phyloP scores from a whole-genome alignment of 2,888 invertebrate species.

The Leptopilina syphax region DNA sequence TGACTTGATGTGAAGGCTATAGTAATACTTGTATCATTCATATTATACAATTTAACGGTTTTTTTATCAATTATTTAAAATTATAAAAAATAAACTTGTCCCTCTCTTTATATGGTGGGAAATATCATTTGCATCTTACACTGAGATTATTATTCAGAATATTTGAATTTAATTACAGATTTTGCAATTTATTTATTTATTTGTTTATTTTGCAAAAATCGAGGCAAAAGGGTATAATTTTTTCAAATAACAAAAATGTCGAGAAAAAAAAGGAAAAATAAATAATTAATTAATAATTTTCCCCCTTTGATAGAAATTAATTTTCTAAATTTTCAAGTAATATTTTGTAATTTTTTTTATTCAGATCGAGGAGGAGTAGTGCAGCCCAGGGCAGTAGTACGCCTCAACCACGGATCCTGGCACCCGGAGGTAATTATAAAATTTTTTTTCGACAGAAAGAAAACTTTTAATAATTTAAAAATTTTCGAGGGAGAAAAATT shows the following conservation, averaged over 20 bases:
- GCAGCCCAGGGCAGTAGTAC: constrained; percentile 85
- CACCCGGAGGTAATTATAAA: constrained; percentile 83
- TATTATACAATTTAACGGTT: background rate
- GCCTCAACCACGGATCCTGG: constrained; percentile 85
- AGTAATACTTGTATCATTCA: background rate
- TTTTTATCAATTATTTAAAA: background rate
- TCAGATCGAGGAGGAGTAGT: constrained; percentile 88
- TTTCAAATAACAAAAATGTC: too few relatives aligned
- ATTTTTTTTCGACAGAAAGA: too few relatives aligned
- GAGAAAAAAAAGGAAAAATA: too few relatives aligned
- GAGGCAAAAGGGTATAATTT: too few relatives aligned
- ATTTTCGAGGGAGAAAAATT: too few relatives aligned
- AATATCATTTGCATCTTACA: background rate
- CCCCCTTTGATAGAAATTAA: background rate
- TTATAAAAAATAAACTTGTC: background rate
- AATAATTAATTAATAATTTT: too few relatives aligned
- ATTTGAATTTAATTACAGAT: background rate
- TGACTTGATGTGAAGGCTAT: background rate
- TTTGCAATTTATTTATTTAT: too few relatives aligned
- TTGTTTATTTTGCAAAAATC: too few relatives aligned
- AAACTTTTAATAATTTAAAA: too few relatives aligned
- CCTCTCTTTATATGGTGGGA: background rate
- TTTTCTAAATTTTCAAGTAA: background rate
- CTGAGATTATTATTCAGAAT: background rate
- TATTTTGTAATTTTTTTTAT: background rate